Conservation (phyloP, 2,113 vertebrate genomes). For the Brevimyrus niger region DNA sequence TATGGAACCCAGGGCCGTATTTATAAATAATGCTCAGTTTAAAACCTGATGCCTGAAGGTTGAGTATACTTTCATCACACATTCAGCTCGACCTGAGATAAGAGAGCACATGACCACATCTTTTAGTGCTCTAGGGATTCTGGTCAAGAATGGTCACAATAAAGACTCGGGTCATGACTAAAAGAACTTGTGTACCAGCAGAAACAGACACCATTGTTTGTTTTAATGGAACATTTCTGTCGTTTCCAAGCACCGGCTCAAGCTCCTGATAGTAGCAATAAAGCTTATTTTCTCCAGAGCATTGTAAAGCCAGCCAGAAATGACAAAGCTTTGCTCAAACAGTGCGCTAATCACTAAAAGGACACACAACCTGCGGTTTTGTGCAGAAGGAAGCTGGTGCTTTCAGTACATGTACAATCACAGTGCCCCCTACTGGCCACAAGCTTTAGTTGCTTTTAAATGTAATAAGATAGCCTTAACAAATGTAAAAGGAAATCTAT, state of each 20-base stretch:
- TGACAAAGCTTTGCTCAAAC: conserved; percentile 16
- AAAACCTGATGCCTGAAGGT: not conserved
- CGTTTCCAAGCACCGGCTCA: not conserved
- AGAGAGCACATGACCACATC: not conserved
- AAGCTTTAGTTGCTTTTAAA: not conserved
- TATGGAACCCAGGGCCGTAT: not conserved
- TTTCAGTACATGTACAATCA: not conserved
- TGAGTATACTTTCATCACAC: not conserved
- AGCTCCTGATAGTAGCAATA: conserved; percentile 2
- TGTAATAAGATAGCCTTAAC: not conserved
- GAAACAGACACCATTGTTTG: not conserved
- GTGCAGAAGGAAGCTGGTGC: not conserved
- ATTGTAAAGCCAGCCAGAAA: not conserved
- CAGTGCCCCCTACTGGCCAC: conserved; percentile 12
- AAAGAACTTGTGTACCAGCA: conserved; percentile 6
- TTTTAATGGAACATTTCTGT: conserved; percentile 14
- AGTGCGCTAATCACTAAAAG: conserved; percentile 1
- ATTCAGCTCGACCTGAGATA: not conserved
- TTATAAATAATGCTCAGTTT: not conserved
- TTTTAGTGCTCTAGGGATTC: not conserved
- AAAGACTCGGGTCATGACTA: not conserved
- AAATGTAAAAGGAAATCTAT: not conserved
- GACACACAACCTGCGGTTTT: not conserved
- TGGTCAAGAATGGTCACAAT: not conserved
- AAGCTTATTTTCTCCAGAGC: conserved; percentile 15